Conservation (phyloP, 2,113 vertebrate genomes). For the Erpornis zantholeuca region DNA sequence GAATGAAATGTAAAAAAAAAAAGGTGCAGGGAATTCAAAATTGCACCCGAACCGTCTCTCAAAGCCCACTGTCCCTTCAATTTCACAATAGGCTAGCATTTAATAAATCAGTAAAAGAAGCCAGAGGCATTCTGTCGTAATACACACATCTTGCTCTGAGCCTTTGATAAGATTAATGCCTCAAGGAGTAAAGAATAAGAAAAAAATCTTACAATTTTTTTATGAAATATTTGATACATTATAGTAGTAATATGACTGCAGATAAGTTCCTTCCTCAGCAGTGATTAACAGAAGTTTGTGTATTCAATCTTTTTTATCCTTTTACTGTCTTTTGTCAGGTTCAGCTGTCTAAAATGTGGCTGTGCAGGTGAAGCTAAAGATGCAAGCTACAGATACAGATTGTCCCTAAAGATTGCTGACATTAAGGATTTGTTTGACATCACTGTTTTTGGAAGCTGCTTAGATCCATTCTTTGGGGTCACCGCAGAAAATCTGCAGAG, state of each 20-base stretch:
- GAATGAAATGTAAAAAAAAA: not conserved
- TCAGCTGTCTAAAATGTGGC: constrained; percentile 73
- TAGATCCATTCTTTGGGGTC: constrained; percentile 79
- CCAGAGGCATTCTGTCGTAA: not conserved
- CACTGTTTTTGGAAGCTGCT: constrained; percentile 80
- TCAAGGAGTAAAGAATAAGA: not conserved
- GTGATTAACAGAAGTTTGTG: not conserved
- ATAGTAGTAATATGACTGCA: not conserved
- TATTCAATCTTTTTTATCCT: not conserved
- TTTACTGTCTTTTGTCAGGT: constrained; percentile 59
- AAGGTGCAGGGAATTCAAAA: not conserved
- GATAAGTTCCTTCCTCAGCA: not conserved
- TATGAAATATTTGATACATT: not conserved
- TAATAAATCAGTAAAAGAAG: not conserved
- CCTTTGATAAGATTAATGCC: not conserved
- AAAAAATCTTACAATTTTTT: not conserved
- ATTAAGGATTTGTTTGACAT: constrained; percentile 66
- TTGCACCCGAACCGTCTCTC: not conserved
- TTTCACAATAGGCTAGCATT: not conserved
- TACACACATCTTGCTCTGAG: not conserved
- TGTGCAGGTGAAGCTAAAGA: constrained; percentile 57
- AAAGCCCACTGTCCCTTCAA: not conserved
- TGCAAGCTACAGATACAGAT: constrained; percentile 74
- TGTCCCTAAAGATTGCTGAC: constrained; percentile 74
- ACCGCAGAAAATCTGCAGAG: constrained; percentile 72